Evolutionary conservation across 1,140 invertebrate species (phyloP), one percentile per base, ranked within the genome.

Genomic region (Pygmarrhopalites habei): DNA sequence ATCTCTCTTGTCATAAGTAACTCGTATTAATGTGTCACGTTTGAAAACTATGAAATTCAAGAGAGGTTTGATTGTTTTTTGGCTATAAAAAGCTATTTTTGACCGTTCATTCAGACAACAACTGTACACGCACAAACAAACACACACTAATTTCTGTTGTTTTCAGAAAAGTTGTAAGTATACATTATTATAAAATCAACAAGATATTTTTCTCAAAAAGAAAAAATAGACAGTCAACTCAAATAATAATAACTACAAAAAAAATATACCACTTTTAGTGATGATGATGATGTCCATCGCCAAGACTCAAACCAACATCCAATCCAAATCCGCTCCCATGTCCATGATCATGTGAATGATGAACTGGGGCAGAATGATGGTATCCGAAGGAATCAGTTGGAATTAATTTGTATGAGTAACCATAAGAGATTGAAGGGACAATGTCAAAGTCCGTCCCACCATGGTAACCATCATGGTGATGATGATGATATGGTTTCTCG

Each of bases 391-490:
- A 25, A 49, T 25, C 17, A 4, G 62, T 60, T 29, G 66, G 66
- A 28, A 67, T 62, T 12, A 67, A 39, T 58, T 67, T 67, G 49
- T 69, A 69, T 2, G 68, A 69, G 26, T 62, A 69, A n/a, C 68
- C 68, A 43, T 69, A 69, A n/a, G 68, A 69, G 12, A 69, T 60
- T 2, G 68, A 69, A 1, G 68, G 68, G 2, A 57, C 53, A 5
- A 69, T 58, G 26, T 21, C 23, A 17, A 64, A 32, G 15, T 58
- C 46, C 19, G 65, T 41, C 12, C 21, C 5, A 23, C 52, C 52
- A 23, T 55, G 52, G n/a, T n/a, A n/a, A n/a, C n/a, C n/a, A 41
- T n/a, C n/a, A 21, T 43, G 30, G 39, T 58, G 56, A 25, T 58
- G 56, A 58, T n/a, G 14, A 49, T 49, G 56, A 32, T 19, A 32